Base-by-base conservation (phyloP, 2,888 invertebrate genomes). In the Frankliniella fusca region DNA sequence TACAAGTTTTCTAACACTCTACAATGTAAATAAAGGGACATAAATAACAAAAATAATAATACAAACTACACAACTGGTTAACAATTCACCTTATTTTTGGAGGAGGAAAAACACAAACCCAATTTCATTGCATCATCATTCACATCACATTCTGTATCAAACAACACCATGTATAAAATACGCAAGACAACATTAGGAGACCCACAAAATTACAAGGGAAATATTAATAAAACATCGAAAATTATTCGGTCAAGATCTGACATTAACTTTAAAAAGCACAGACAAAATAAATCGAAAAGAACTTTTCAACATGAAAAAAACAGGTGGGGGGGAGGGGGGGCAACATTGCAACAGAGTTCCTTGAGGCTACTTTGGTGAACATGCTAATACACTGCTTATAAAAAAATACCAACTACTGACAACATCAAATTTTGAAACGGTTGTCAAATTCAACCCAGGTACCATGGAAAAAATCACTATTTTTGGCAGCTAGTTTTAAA, bases 21-120 rank as follows among this genome's bases (percentile, higher is more conserved):
- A 23, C 10, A 23, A 70, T 20, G 23, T 23, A 8, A 23, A 20
- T 8, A 11, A 23, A n/a, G 70, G 38, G 38, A 38, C 38, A 70
- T 20, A 70, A 20, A n/a, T n/a, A 9, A 2, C 9, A 11, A 70
- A 20, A 70, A 70, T 3, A n/a, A 70, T n/a, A 70, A 70, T 23
- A n/a, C 70, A 70, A 70, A 70, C 70, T 70, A 70, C 23, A n/a
- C 11, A 70, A 70, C 70, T 70, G 70, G 9, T 70, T 23, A 70
- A 70, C 70, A 70, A 70, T 70, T 20, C 70, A 70, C 54, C 15
- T 65, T n/a, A 65, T 65, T n/a, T 65, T n/a, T 18, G 18, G 11
- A n/a, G 20, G 70, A 23, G 23, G 23, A 65, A n/a, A 65, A 15
- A 54, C 8, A 54, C 18, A 7, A 5, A 15, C 15, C 54, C 3